Evolutionary conservation across 2,888 invertebrate genomes (phyloP), one percentile per base, ranked within the genome.

Genomic region (Sturmia bella): DNA sequence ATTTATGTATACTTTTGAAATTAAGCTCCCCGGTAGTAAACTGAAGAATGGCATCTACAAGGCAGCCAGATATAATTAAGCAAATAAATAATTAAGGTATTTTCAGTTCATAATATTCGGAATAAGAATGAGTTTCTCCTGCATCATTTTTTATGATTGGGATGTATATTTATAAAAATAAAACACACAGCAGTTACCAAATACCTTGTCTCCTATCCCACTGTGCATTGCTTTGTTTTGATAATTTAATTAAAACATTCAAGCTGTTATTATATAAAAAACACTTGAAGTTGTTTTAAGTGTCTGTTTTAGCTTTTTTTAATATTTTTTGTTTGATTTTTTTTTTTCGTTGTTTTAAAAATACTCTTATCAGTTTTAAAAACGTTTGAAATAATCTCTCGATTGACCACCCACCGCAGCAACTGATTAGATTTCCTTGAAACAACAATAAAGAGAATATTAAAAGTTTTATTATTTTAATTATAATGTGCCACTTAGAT

Each of bases 371-470:
- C 59, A 27, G 19, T n/a, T n/a, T 37, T 0, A 43, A 39, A 27
- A 43, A 17, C 12, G 45, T 2, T 37, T 24, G 3, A 41, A 48
- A 48, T 48, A 48, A 43, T n/a, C 13, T 39, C 12, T 56, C 57
- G 21, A 64, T 24, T 68, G 79, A 69, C 80, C 80, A 80, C 80
- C 80, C 80, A 75, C 80, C 63, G 63, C 80, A 66, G 15, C 37
- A 13, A 63, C 37, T 73, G 80, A 80, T 80, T 69, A 80, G 56
- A 69, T 68, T 63, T 39, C 54, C 13, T 17, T 19, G 9, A 15
- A 41, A 48, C 19, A 63, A 27, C 6, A 54, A 43, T 13, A 37
- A 24, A 48, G 2, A 48, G 17, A 69, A 45, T 12, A 57, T 17
- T 66, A n/a, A 59, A 59, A 61, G 17, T 57, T 61, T 48, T 21